These are phyloP conservation scores for Pelosia muscerda DNA, from an alignment of 2,888 invertebrate genomes.

Conservation along the genomic window DNA sequence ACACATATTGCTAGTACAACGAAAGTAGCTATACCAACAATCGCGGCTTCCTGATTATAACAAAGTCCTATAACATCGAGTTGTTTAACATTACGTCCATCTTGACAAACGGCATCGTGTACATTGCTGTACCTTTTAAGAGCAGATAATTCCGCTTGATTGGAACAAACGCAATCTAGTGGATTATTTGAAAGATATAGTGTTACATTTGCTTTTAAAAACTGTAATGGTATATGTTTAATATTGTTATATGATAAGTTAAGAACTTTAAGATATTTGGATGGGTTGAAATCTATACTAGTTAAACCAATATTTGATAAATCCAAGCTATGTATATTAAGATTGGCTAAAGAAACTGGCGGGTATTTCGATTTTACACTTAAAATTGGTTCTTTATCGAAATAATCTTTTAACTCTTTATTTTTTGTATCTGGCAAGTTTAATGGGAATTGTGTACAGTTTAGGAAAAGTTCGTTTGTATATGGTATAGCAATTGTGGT, in stretches of 20 bases:
- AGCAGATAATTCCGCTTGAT: not conserved
- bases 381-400: constrained; percentile 8
- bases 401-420: constrained; percentile 11
- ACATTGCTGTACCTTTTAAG: constrained; percentile 28
- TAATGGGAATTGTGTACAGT: constrained; percentile 22
- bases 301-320: constrained; percentile 21
- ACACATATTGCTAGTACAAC: constrained; percentile 25
- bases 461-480: not conserved
- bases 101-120: constrained; percentile 43
- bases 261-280: constrained; percentile 18
- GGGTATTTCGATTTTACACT: constrained; percentile 11
- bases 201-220: constrained; percentile 21
- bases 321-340: constrained; percentile 21
- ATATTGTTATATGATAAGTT: constrained; percentile 36
- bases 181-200: constrained; percentile 33
- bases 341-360: not conserved
- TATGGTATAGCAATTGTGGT: constrained; percentile 13
- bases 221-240: constrained; percentile 21
- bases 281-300: constrained; percentile 26
- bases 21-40: constrained; percentile 32
- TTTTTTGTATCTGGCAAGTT: constrained; percentile 1
- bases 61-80: constrained; percentile 50
- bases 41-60: constrained; percentile 33
- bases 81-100: constrained; percentile 15
- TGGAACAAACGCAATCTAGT: constrained; percentile 33